These are phyloP conservation scores for Resseliella maxima DNA, from an alignment of 2,888 invertebrate genomes.

Conservation along the genomic window DNA sequence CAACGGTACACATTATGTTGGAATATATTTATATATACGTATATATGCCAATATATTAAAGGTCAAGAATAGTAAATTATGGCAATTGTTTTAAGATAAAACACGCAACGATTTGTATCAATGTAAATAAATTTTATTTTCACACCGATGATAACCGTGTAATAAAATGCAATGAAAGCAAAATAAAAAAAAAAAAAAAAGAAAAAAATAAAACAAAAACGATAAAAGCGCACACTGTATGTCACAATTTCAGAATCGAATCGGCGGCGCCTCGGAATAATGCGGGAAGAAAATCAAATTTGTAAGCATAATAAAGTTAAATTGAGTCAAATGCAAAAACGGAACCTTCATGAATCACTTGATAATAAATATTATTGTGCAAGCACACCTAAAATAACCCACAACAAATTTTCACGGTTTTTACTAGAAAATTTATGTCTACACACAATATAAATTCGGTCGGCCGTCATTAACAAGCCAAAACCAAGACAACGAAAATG, in stretches of 20 bases:
- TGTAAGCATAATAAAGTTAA: neutral
- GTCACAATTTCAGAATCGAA: neutral
- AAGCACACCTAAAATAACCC: neutral
- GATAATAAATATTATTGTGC: conserved; percentile 21
- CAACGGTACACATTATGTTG: too few relatives aligned
- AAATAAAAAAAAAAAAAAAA: too few relatives aligned
- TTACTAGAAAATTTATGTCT: neutral
- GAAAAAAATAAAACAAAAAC: too few relatives aligned
- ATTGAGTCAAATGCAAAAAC: too few relatives aligned
- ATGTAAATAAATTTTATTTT: conserved; percentile 17
- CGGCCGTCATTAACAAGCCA: neutral
- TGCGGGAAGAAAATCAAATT: neutral
- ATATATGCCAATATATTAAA: too few relatives aligned
- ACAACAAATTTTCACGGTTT: neutral
- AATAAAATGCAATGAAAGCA: neutral
- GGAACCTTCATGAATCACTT: conserved; percentile 46
- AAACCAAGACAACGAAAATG: too few relatives aligned
- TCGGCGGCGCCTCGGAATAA: neutral
- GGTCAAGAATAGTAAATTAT: conserved; percentile 27
- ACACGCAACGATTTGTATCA: conserved; percentile 23
- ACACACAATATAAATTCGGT: conserved; percentile 25
- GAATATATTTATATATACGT: too few relatives aligned
- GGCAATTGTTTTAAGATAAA: neutral
- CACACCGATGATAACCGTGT: neutral
- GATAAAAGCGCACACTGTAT: too few relatives aligned